Conservation (phyloP, 2,888 invertebrate genomes). For the Aphidius colemani region DNA sequence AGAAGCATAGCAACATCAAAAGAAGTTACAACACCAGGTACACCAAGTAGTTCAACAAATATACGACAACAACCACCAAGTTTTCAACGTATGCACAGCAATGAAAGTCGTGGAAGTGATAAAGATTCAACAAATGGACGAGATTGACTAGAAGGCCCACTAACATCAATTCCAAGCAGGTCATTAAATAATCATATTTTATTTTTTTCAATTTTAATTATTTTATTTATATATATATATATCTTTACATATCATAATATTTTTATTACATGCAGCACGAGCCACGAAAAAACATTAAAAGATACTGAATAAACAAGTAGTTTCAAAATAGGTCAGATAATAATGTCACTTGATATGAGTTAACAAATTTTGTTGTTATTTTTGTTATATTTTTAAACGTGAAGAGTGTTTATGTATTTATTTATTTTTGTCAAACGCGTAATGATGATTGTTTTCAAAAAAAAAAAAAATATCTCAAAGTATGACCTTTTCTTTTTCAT, state of each 20-base stretch:
- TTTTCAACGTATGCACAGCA: conserved; percentile 87
- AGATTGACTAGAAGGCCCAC: conserved; percentile 84
- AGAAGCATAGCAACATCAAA: conserved; percentile 47
- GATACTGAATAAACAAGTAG: not conserved
- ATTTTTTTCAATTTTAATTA: not conserved
- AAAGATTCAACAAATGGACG: conserved; percentile 68
- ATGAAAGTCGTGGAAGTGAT: conserved; percentile 78
- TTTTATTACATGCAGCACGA: conserved; percentile 44
- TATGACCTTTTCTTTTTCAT: no score
- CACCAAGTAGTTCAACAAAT: conserved; percentile 72
- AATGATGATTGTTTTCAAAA: not conserved
- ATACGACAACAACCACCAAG: conserved; percentile 70
- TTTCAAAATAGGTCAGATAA: conserved; percentile 48
- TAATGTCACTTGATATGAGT: conserved; percentile 28
- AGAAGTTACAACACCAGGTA: conserved; percentile 65
- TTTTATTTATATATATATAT: not conserved
- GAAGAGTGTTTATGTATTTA: conserved; percentile 23
- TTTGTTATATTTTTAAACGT: not conserved
- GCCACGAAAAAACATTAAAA: not conserved
- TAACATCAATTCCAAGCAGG: conserved; percentile 58
- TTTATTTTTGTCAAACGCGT: conserved; percentile 22
- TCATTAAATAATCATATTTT: conserved; percentile 25
- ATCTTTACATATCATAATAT: conserved; percentile 18
- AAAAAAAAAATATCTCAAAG: no score
- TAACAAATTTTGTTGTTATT: no score